Conservation (phyloP, 2,797 vertebrate genomes). For the Rachycentron canadum region DNA sequence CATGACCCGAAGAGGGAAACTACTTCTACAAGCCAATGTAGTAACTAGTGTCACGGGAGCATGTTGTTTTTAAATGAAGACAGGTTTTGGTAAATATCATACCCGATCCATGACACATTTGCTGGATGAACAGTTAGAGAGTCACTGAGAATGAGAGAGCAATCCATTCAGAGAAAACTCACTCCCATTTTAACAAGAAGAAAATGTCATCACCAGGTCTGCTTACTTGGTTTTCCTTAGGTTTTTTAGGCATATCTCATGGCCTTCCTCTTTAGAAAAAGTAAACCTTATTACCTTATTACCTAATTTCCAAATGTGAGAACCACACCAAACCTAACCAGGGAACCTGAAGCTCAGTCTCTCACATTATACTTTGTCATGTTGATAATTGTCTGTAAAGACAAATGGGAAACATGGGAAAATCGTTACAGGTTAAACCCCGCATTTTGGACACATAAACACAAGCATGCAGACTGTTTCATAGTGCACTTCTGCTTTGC, state of each 20-base stretch:
- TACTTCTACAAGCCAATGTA: constrained; percentile 28
- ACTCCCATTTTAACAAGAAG: background rate
- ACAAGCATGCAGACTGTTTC: constrained; percentile 1
- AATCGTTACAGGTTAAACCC: no score
- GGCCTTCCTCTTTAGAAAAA: background rate
- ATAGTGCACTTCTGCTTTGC: background rate
- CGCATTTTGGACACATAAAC: no score
- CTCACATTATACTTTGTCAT: background rate
- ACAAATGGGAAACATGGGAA: background rate
- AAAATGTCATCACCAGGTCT: background rate
- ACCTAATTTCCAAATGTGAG: no score
- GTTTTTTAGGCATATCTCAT: background rate
- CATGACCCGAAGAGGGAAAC: constrained; percentile 65
- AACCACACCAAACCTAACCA: no score
- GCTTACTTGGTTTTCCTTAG: background rate
- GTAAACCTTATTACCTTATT: no score
- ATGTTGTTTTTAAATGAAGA: constrained; percentile 46
- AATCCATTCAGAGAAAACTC: background rate
- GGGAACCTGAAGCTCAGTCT: background rate
- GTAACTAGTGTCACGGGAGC: constrained; percentile 29
- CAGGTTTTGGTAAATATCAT: constrained; percentile 32
- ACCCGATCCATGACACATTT: constrained; percentile 33
- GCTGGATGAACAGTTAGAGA: constrained; percentile 14
- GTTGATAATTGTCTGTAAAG: background rate
- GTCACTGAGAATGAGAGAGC: background rate